Percentiles rank a stretch among this genome's conserved stretches.
phyloP scores from a whole-genome alignment of 1,140 invertebrate genomes.

The Leptopilina boulardi region DNA sequence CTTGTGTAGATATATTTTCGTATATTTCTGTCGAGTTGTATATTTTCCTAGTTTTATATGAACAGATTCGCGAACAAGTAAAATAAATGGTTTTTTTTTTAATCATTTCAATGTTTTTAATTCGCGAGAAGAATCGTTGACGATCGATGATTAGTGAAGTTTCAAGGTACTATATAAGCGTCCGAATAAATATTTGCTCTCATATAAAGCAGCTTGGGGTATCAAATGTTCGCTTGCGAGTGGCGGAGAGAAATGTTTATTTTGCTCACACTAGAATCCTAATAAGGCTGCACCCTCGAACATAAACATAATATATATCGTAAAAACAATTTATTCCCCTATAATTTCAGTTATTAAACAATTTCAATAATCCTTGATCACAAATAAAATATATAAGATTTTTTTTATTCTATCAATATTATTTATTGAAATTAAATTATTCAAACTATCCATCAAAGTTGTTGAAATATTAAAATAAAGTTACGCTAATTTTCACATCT shows the following conservation, averaged over 20 bases:
- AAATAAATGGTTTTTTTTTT: background rate
- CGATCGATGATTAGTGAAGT: background rate
- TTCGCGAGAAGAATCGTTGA: background rate
- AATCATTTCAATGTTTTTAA: background rate
- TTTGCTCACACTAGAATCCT: conserved; percentile 5
- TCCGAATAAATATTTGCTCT: conserved; percentile 12
- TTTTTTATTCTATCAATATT: too few relatives aligned
- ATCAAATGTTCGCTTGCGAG: background rate
- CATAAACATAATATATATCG: background rate
- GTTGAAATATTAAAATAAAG: background rate
- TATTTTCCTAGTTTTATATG: background rate
- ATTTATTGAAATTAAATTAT: background rate
- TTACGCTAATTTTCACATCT: background rate
- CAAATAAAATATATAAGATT: too few relatives aligned
- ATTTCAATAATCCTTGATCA: background rate
- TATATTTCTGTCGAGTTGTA: background rate
- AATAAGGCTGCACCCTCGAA: background rate
- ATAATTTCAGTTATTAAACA: background rate
- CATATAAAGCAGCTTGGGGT: background rate
- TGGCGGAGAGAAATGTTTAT: background rate
- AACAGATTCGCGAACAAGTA: background rate
- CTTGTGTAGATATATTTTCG: background rate
- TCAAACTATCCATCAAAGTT: background rate
- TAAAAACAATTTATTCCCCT: background rate
- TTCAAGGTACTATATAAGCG: background rate